A percentile compares a stretch with the other conserved stretches of the same genome.
Conservation (phyloP, 2,888 invertebrate genomes). For the Caenorhabditis uteleia region DNA sequence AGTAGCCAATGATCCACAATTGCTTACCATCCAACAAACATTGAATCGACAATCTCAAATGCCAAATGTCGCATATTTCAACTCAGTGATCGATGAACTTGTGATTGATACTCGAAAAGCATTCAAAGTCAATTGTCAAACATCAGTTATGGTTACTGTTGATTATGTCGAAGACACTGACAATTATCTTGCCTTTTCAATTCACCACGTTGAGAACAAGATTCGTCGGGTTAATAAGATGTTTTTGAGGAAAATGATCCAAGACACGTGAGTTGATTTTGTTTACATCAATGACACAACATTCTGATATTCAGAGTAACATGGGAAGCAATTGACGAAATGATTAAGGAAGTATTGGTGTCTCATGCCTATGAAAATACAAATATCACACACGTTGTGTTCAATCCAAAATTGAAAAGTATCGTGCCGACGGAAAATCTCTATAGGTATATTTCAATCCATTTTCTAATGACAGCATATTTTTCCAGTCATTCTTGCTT, state of each 20-base stretch:
- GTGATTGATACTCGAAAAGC: background rate
- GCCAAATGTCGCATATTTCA: background rate
- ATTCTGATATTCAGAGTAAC: no score
- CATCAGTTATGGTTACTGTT: background rate
- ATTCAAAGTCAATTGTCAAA: background rate
- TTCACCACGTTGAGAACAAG: constrained; percentile 4
- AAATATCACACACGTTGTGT: no score
- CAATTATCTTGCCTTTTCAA: background rate
- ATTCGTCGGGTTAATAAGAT: background rate
- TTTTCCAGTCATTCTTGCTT: no score
- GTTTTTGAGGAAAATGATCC: background rate
- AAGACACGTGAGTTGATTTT: background rate
- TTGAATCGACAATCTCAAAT: background rate
- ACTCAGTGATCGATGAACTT: background rate
- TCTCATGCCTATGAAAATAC: no score
- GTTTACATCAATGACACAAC: no score
- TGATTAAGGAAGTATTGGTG: no score
- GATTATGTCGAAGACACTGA: background rate
- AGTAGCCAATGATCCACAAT: background rate
- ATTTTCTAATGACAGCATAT: no score
- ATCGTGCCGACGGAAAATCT: no score
- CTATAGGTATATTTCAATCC: no score
- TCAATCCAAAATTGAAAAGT: no score
- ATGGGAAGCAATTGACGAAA: background rate
- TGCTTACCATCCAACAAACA: background rate